Conservation (phyloP, 2,888 invertebrate genomes). For the Drosophila mettleri region DNA sequence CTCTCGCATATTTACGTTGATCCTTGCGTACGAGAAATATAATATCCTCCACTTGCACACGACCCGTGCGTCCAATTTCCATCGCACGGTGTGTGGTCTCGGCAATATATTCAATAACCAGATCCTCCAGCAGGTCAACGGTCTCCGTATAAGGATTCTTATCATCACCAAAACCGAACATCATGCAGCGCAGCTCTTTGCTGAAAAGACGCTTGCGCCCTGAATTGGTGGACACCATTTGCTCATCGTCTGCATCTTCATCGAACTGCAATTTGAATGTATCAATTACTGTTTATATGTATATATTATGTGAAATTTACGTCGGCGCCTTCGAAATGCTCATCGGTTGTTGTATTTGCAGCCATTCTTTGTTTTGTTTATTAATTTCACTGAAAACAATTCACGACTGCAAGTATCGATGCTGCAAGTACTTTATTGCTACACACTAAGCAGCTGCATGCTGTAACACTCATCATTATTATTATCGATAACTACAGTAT, state of each 20-base stretch:
- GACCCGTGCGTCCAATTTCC: constrained; percentile 98
- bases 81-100: constrained; percentile 97
- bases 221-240: constrained; percentile 88
- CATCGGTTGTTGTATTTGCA: constrained; percentile 66
- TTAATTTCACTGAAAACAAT: constrained; percentile 6
- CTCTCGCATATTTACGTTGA: constrained; percentile 97
- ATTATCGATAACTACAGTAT: constrained; percentile 25
- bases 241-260: constrained; percentile 88
- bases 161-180: constrained; percentile 99
- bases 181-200: constrained; percentile 98
- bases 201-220: constrained; percentile 94
- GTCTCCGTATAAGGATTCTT: constrained; percentile 99
- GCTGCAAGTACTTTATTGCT: neutral
- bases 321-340: constrained; percentile 80
- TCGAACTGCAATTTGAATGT: constrained; percentile 76
- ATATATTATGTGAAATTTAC: constrained; percentile 51
- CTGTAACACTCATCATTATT: neutral
- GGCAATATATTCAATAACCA: constrained; percentile 98
- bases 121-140: constrained; percentile 97
- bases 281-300: neutral
- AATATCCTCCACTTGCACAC: constrained; percentile 99
- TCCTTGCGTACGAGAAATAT: constrained; percentile 98
- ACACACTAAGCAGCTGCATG: neutral
- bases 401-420: constrained; percentile 5
- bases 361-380: constrained; percentile 60